Conservation (phyloP, 2,113 vertebrate species). For the Ceyx margarethae region DNA sequence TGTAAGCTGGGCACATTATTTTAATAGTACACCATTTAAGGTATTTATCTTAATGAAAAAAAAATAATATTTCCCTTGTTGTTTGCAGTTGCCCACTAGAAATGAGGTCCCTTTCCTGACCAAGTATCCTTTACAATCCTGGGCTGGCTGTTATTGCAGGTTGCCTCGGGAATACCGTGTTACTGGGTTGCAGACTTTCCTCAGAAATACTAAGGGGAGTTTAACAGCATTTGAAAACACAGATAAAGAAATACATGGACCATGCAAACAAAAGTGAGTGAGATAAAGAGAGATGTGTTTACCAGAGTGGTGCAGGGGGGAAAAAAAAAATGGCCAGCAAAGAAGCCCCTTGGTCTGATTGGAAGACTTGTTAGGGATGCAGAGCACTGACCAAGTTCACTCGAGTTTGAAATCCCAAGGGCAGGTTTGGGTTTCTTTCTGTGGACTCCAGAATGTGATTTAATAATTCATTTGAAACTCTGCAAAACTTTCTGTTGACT, state of each 20-base stretch:
- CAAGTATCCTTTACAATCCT: not conserved
- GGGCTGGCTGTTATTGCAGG: slow-evolving; percentile 43
- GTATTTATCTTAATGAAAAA: slow-evolving; percentile 60
- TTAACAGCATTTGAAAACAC: slow-evolving; percentile 46
- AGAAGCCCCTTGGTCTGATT: slow-evolving; percentile 27
- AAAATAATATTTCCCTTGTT: slow-evolving; percentile 66
- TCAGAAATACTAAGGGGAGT: not conserved
- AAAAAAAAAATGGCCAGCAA: not conserved
- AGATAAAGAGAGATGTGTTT: slow-evolving; percentile 37
- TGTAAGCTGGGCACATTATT: slow-evolving; percentile 29
- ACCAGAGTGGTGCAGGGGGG: not conserved
- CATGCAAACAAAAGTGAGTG: slow-evolving; percentile 46
- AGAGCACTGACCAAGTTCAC: slow-evolving; percentile 23
- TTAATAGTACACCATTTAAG: slow-evolving; percentile 44
- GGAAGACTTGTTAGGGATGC: slow-evolving; percentile 13
- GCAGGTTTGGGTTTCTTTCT: slow-evolving; percentile 33
- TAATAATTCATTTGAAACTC: slow-evolving; percentile 43
- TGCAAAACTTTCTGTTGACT: slow-evolving; percentile 35
- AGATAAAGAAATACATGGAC: slow-evolving; percentile 58
- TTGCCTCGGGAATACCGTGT: slow-evolving; percentile 45
- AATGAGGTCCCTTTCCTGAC: slow-evolving; percentile 54
- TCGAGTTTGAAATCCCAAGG: slow-evolving; percentile 14
- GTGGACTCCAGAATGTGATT: not conserved
- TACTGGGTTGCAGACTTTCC: slow-evolving; percentile 16
- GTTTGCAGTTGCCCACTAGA: slow-evolving; percentile 52